Evolutionary conservation across 1,140 invertebrate species (phyloP).

Genomic region (Dermatophagoides farinae): DNA sequence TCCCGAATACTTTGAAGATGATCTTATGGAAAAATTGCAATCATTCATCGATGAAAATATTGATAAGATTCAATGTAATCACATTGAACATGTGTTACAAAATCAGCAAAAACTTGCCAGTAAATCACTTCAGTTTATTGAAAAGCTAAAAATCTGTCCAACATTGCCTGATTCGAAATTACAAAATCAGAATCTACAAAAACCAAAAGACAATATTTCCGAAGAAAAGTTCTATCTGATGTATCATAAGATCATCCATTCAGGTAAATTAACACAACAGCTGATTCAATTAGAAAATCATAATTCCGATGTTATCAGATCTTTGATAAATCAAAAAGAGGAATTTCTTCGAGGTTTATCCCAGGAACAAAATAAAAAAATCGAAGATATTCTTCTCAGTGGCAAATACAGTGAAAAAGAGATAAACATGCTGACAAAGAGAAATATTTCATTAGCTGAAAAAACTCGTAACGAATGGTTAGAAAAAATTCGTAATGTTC

Average conservation of each 20-base stretch:
- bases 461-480: conserved; percentile 52
- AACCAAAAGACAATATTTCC: neutral
- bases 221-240: conserved; percentile 43
- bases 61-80: conserved; percentile 2
- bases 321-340: conserved; percentile 41
- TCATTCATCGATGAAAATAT: neutral
- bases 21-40: conserved; percentile 1
- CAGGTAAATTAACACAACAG: conserved; percentile 45
- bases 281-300: conserved; percentile 55
- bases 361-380: conserved; percentile 44
- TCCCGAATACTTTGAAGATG: neutral
- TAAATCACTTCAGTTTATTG: no score
- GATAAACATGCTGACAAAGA: conserved; percentile 48
- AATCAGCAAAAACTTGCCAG: no score
- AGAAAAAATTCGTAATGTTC: conserved; percentile 45
- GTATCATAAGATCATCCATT: conserved; percentile 59
- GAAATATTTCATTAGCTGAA: conserved; percentile 53
- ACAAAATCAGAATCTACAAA: no score
- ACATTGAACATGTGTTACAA: neutral
- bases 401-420: conserved; percentile 48
- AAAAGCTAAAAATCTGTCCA: conserved; percentile 25
- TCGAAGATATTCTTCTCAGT: conserved; percentile 43
- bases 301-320: conserved; percentile 45
- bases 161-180: neutral
- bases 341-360: conserved; percentile 40